phyloP scores from a whole-genome alignment of 2,888 invertebrate species.

The Ceriagrion tenellum region DNA sequence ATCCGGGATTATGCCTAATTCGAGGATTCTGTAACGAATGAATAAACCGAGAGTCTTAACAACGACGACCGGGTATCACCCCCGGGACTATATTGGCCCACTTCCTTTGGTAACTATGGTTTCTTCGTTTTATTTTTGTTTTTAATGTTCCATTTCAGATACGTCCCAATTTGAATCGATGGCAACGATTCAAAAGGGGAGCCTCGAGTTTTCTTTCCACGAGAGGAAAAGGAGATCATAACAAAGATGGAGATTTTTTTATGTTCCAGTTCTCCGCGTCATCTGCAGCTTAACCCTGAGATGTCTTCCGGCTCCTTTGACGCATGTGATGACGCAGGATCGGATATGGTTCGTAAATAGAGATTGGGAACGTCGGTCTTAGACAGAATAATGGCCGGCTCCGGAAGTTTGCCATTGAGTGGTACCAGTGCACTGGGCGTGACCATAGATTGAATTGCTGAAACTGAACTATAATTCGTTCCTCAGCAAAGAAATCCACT shows the following conservation, averaged over 20 bases:
- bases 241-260: neutral
- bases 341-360: neutral
- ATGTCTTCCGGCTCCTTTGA: neutral
- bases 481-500: too few relatives aligned
- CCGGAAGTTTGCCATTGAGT: too few relatives aligned
- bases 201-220: neutral
- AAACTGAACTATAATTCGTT: too few relatives aligned
- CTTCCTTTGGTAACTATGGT: neutral
- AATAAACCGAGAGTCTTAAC: neutral
- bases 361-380: neutral
- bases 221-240: neutral
- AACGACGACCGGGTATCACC: neutral
- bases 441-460: too few relatives aligned
- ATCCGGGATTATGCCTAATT: slow-evolving; percentile 21
- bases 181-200: neutral
- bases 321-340: neutral
- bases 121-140: neutral
- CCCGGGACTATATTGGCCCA: neutral
- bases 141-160: neutral
- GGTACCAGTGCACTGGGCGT: too few relatives aligned
- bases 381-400: too few relatives aligned
- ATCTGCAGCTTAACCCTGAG: neutral
- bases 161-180: neutral
- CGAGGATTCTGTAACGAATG: slow-evolving; percentile 12
- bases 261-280: neutral